Base-by-base conservation (phyloP, 2,113 vertebrate genomes). In the Macrotis lagotis region DNA sequence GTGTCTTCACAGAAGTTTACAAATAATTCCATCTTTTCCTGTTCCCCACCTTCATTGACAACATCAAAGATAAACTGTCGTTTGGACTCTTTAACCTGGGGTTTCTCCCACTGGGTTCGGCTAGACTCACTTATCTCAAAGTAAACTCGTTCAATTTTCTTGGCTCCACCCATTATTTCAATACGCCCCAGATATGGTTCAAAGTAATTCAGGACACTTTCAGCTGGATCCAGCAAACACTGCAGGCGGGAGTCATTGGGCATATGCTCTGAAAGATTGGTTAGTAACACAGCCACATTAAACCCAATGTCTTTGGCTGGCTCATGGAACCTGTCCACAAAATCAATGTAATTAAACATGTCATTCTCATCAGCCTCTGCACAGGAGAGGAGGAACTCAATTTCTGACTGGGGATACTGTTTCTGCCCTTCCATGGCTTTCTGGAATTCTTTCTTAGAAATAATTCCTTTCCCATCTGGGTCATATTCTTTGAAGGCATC, bases 1-100 rank as follows among this genome's bases (percentile, higher is more conserved):
- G 99, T 99, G 96, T 99, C 99, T 97, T 99, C 99, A 48, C 99
- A 99, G 98, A 99, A 99, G 97, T 99, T 99, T n/a, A 99, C 99
- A 91, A 99, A 99, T 16, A 99, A 98, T 88, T 99, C 99, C 99
- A 99, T 99, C 98, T 99, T 99, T 96, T 99, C 99, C n/a, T 99
- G 99, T 96, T 99, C 99, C 22, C 99, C 99, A 0, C 99, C 99
- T 97, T 99, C 99, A 47, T 99, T 99, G 95, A 99, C 99, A 22
- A 99, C 99, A 48, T 99, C 99, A n/a, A 99, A 99, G 97, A 99
- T 99, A 95, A 99, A 99, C 97, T 99, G 99, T 26, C 99, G 98
- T 97, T 99, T 99, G 0, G 99, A 99, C 98, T 99, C 99, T 92
- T 99, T 99, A 95, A 99, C 99, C 97, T 99, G 99, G 25, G 99